Conservation (phyloP, 2,888 invertebrate genomes). For the Aphidoletes aphidimyza region DNA sequence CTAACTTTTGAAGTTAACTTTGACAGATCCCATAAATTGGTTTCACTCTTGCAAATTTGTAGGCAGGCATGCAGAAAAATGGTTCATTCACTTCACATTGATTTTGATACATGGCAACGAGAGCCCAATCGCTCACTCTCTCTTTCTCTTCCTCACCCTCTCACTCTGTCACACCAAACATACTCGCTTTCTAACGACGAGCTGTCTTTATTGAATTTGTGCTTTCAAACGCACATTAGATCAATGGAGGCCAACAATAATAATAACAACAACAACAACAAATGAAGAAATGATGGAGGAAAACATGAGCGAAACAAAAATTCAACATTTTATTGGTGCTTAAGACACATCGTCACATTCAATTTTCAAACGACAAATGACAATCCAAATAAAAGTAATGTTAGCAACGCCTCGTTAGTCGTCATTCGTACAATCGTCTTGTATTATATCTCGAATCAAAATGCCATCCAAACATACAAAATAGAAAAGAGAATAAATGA, state of each 20-base stretch:
- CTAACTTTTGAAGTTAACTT: slow-evolving; percentile 22
- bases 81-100: neutral
- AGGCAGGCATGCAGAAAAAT: slow-evolving; percentile 1
- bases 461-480: neutral
- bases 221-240: slow-evolving; percentile 17
- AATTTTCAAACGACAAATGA: neutral
- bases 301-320: neutral
- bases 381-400: neutral
- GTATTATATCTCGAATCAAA: neutral
- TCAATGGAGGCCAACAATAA: neutral
- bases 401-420: slow-evolving; percentile 24
- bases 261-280: too few species aligned
- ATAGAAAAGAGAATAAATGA: neutral
- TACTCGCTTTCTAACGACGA: neutral
- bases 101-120: neutral
- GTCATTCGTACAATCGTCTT: neutral
- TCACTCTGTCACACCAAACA: neutral
- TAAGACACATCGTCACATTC: neutral
- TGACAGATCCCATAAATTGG: neutral
- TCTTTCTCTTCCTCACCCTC: too few species aligned
- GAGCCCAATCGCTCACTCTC: neutral
- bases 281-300: neutral
- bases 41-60: neutral
- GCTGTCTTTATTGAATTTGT: slow-evolving; percentile 6
- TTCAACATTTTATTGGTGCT: neutral